Evolutionary conservation across 1,140 invertebrate species (phyloP).

Genomic region (Solenopsis fugax): DNA sequence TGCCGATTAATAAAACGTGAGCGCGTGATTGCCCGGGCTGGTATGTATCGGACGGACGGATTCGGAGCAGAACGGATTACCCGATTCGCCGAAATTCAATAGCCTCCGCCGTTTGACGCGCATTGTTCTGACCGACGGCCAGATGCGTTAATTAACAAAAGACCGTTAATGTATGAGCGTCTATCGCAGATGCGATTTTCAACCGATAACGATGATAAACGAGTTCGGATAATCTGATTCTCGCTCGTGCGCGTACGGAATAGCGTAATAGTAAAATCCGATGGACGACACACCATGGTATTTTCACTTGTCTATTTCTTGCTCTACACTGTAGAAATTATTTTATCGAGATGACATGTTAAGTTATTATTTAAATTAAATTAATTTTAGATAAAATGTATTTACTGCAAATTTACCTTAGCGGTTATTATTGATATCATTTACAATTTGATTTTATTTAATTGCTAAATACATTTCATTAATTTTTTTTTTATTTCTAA

Average conservation of each 20-base stretch:
- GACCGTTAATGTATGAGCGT: constrained; percentile 64
- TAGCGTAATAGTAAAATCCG: constrained; percentile 34
- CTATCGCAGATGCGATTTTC: constrained; percentile 69
- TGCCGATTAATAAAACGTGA: constrained; percentile 73
- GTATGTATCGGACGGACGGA: constrained; percentile 68
- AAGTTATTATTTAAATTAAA: background rate
- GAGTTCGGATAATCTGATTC: constrained; percentile 41
- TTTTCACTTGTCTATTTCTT: constrained; percentile 3
- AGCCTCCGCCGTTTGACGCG: constrained; percentile 68
- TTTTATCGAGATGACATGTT: background rate
- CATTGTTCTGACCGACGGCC: constrained; percentile 65
- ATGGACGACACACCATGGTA: background rate
- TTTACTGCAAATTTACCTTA: background rate
- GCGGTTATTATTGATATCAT: background rate
- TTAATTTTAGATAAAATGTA: background rate
- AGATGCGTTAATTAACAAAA: constrained; percentile 76
- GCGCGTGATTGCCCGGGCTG: constrained; percentile 1
- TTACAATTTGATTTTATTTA: constrained; percentile 18
- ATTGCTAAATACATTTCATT: background rate
- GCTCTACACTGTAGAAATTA: background rate
- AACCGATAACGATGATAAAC: constrained; percentile 62
- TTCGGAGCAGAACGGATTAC: constrained; percentile 75
- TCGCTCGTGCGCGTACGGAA: background rate
- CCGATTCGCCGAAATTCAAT: constrained; percentile 77
- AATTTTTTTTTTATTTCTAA: background rate